Conservation (phyloP, 1,140 invertebrate genomes). For the Euwallacea fornicatus region DNA sequence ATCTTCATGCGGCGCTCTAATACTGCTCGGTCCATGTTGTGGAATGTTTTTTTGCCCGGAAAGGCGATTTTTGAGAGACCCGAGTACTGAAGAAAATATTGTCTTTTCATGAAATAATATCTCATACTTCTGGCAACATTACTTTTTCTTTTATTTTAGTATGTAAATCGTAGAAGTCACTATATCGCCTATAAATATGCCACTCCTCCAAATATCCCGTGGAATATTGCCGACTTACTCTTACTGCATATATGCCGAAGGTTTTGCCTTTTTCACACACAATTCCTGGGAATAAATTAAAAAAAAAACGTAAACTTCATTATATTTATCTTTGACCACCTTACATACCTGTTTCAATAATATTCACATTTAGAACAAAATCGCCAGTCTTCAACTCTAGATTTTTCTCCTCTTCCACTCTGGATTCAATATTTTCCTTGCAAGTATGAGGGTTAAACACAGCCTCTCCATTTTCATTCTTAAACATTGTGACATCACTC, state of each 20-base stretch:
- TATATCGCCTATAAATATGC: slow-evolving; percentile 83
- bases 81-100: slow-evolving; percentile 66
- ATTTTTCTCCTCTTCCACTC: not conserved
- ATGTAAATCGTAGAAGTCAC: slow-evolving; percentile 89
- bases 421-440: too few relatives aligned
- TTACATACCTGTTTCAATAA: slow-evolving; percentile 68
- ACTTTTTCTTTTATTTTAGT: slow-evolving; percentile 74
- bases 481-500: slow-evolving; percentile 48
- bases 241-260: slow-evolving; percentile 88
- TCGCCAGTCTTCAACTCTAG: slow-evolving; percentile 61
- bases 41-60: slow-evolving; percentile 91
- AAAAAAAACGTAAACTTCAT: not conserved
- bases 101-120: slow-evolving; percentile 45
- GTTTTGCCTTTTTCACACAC: slow-evolving; percentile 78
- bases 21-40: slow-evolving; percentile 86
- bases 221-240: slow-evolving; percentile 69
- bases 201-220: slow-evolving; percentile 71
- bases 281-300: slow-evolving; percentile 58
- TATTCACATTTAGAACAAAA: slow-evolving; percentile 64
- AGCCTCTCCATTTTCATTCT: not conserved
- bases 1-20: slow-evolving; percentile 84
- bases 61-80: slow-evolving; percentile 79
- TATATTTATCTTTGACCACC: not conserved
- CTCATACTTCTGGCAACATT: slow-evolving; percentile 17
- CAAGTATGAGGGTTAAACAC: not conserved